Base-by-base conservation (phyloP, 2,888 invertebrate species). In the Lymantria dispar region DNA sequence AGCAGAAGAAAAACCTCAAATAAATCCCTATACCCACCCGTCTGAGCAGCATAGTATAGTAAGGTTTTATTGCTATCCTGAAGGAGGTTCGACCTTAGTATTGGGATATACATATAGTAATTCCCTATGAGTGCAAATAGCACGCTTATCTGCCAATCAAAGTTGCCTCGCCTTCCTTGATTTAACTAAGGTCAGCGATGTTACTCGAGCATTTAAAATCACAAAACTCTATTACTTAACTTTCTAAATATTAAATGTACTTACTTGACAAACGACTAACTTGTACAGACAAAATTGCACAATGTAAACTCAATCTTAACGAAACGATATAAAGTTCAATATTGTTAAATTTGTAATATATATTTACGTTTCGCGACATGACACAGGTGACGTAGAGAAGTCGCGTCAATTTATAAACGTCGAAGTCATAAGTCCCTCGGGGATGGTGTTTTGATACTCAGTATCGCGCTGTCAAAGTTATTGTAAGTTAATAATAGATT, bases 391-490 rank as follows among this genome's bases (percentile, higher is more conserved):
- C 70, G 69, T 49, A 58, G 41, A 68, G 72, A 76, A 79, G 74
- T 72, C 68, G 64, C 64, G 78, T 73, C 80, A 78, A 83, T 83
- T 83, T 81, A 75, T 82, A 78, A 76, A 69, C 74, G 82, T 80
- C 82, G 78, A 76, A 78, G 69, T 72, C 61, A 61, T 43, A 50
- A 59, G 48, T 49, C 64, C 43, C 72, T 22, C 37, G 62, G 53
- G 61, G 50, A 54, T 60, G 48, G 47, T 64, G 48, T 54, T 64
- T 63, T 60, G 57, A 45, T 63, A 52, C 41, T 48, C 43, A 48
- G 54, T 58, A 47, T 22, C 30, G 42, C 39, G 42, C 12, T 44
- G 54, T 58, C 55, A 48, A 47, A 56, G 45, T 49, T 63, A 52
- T 64, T 60, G 48, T 56, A 36, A 48, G 48, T 39, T 59, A 52